Base-by-base conservation (phyloP, 2,888 invertebrate genomes). In the Platerodrilus igneus region DNA sequence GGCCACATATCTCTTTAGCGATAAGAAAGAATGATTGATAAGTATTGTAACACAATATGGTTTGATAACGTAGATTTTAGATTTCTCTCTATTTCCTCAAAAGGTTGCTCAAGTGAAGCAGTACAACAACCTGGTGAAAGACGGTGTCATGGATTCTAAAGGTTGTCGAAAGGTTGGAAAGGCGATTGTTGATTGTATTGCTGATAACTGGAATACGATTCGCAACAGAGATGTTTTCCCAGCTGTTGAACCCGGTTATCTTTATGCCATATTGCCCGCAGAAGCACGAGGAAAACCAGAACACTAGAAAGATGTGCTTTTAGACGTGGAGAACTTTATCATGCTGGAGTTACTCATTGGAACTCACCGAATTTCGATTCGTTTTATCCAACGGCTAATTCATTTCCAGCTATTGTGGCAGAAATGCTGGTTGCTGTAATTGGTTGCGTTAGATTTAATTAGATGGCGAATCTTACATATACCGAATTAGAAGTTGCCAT, bases 321-420 rank as follows among this genome's bases (percentile, higher is more conserved):
- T 79, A 42, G 97, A 97, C 60, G 79, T 97, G 44, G 89, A 89
- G 60, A 73, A 81, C 51, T 77, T 86, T 36, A 86, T 99, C 49
- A 83, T 94, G 81, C 95, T 0, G 96, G 96, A 51, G 86, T 85
- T 18, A 93, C 94, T 0, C 91, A 93, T 57, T 95, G 95, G 95
- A 85, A 87, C 55, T 91, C 91, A 6, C 95, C 94, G 1, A 77
- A 86, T 52, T 95, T 96, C 70, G 90, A 93, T 61, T 94, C 92
- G 0, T 96, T 87, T 64, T 93, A 81, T 66, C 91, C 92, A 0
- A 82, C 88, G 1, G 89, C 80, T 8, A 79, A 79, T 45, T 91
- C 91, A 0, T 94, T 81, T 64, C 90, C 93, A 2, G 81, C 86
- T 15, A 79, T 93, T 32, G 75, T 91, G 2, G 89, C 86, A 2